Conservation (phyloP, 2,113 vertebrate genomes). For the Rafetus swinhoei region DNA sequence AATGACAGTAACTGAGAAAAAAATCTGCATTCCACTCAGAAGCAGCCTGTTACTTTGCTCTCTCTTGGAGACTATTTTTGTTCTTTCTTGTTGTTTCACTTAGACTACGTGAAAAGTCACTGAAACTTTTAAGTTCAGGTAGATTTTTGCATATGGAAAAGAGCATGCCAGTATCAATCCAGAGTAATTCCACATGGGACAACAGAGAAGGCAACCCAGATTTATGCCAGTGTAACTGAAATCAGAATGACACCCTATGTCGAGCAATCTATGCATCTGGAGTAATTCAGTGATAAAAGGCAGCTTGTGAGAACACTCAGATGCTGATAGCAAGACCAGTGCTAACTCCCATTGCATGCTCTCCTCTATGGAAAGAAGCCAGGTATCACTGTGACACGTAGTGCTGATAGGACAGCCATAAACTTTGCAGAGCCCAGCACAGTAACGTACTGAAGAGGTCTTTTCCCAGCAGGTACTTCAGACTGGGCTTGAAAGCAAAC, state of each 20-base stretch:
- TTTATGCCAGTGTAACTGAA: conserved; percentile 13
- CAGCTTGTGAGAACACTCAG: not conserved
- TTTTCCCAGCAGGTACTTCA: not conserved
- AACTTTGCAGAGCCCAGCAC: not conserved
- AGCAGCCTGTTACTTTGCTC: not conserved
- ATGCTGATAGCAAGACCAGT: not conserved
- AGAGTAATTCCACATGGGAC: conserved; percentile 33
- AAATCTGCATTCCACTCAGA: not conserved
- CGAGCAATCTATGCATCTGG: not conserved
- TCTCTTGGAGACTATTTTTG: not conserved
- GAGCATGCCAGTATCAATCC: not conserved
- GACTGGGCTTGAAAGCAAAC: not conserved
- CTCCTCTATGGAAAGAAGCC: not conserved
- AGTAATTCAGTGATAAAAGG: conserved; percentile 1
- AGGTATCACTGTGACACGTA: not conserved
- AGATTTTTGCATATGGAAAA: not conserved
- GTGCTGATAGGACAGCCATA: not conserved
- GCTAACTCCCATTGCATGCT: not conserved
- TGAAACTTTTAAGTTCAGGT: no score
- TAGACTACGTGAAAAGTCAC: no score
- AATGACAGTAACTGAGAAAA: not conserved
- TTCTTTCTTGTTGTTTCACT: not conserved
- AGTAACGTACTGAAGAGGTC: not conserved
- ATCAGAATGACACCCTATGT: conserved; percentile 12
- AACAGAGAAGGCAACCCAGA: conserved; percentile 12